Conservation (phyloP, 2,797 vertebrate genomes). For the Mus minutoides region DNA sequence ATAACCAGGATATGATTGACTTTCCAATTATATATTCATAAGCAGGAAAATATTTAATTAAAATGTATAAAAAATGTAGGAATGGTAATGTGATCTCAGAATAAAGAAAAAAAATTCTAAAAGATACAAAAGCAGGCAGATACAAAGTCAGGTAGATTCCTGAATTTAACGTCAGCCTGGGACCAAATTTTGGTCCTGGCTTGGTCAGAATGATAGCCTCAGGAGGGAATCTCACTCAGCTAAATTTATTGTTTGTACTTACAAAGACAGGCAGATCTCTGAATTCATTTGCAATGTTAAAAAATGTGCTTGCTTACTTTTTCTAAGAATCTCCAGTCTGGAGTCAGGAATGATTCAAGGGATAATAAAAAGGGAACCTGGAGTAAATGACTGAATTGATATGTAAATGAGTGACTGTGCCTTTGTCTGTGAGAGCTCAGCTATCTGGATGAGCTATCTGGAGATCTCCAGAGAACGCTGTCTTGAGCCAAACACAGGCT, state of each 20-base stretch:
- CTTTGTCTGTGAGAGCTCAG: background rate
- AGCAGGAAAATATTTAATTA: constrained; percentile 42
- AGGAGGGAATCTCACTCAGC: background rate
- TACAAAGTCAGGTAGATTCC: background rate
- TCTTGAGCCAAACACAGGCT: background rate
- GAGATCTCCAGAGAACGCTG: background rate
- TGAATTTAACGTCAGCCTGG: background rate
- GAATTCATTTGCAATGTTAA: background rate
- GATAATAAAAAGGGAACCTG: background rate
- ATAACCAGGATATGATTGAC: constrained; percentile 41
- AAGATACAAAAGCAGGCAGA: background rate
- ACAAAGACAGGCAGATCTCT: background rate
- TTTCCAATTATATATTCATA: constrained; percentile 60
- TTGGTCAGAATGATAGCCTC: background rate
- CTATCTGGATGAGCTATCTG: background rate
- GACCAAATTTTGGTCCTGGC: background rate
- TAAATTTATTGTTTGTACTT: background rate
- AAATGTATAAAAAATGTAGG: constrained; percentile 52
- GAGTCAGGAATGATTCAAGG: background rate
- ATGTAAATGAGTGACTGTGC: background rate
- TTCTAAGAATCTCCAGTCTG: background rate
- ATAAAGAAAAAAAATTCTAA: constrained; percentile 48
- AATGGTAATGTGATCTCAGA: background rate
- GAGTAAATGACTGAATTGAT: background rate
- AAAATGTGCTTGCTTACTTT: background rate